These are phyloP conservation scores for Bergia sp. DNA, from an alignment of 92 coral and sea anemone species.

Conservation along the genomic window DNA sequence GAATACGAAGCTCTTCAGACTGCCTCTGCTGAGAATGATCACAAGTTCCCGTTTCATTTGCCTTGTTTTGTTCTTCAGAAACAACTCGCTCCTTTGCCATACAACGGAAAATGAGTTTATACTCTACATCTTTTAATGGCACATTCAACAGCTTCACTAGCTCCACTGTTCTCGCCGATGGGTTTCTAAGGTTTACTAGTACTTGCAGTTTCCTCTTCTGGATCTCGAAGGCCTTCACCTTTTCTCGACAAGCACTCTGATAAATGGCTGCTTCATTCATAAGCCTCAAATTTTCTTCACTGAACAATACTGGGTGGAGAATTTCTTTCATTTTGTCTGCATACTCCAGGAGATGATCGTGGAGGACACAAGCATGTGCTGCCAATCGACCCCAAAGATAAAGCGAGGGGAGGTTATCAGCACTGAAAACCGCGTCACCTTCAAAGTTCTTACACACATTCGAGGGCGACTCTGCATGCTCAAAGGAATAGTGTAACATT, in stretches of 20 bases:
- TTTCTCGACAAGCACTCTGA: slow-evolving; percentile 68
- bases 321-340: background rate
- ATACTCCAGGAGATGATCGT: slow-evolving; percentile 54
- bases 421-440: slow-evolving; percentile 64
- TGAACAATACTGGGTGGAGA: slow-evolving; percentile 45
- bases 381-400: slow-evolving; percentile 76
- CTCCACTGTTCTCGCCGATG: slow-evolving; percentile 4
- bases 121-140: slow-evolving; percentile 58
- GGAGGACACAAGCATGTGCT: slow-evolving; percentile 62
- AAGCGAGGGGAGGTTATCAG: slow-evolving; percentile 69
- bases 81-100: slow-evolving; percentile 39
- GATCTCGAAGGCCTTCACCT: slow-evolving; percentile 67
- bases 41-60: background rate
- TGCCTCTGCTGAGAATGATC: background rate
- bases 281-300: slow-evolving; percentile 55
- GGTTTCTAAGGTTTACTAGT: slow-evolving; percentile 44
- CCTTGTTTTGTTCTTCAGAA: background rate
- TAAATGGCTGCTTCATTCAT: slow-evolving; percentile 72
- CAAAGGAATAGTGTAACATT: slow-evolving; percentile 66
- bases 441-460: slow-evolving; percentile 64
- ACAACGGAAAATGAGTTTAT: slow-evolving; percentile 69
- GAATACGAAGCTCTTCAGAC: slow-evolving; percentile 56
- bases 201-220: slow-evolving; percentile 61
- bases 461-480: slow-evolving; percentile 58
- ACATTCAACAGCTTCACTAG: slow-evolving; percentile 55